Evolutionary conservation across 2,113 vertebrate species (phyloP), one percentile per base, ranked within the genome.

Genomic region (Genyomyrus donnyi): DNA sequence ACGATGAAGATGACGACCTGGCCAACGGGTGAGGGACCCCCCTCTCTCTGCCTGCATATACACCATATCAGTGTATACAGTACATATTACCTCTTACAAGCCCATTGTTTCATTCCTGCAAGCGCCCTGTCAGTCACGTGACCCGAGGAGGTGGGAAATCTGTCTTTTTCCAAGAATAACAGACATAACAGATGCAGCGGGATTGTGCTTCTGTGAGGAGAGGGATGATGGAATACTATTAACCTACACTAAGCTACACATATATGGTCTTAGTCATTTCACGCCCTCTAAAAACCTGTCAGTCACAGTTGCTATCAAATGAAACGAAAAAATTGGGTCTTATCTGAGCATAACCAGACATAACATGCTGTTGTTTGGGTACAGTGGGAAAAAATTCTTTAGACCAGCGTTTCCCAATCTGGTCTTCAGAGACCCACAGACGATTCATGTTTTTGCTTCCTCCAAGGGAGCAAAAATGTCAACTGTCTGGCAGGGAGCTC

Each of bases 1-100:
- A 98, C 15, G 95, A 98, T 0, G 98, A 99, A 5, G 97, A 98
- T 0, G 98, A 99, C 0, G 98, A 99, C 93, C 97, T 99, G 94
- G 98, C 97, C 42, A 99, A 98, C 0, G 97, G 98, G 98, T 99
- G 93, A 94, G 95, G 85, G 27, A 13, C 45, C 77, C 66, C 62
- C 42, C 66, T 15, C 19, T 10, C 24, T 13, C 83, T 77, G n/a
- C 35, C 58, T 89, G 8, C 50, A 24, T 53, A 27, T 27, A 11
- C 62, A 10, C 62, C 5, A 27, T 27, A 70, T 31, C 83, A 48
- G 1, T 46, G 42, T 27, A 48, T 46, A 3, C 39, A 21, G 39
- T 9, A 46, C 7, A 45, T 48, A 45, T 85, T 21, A 31, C 35
- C 31, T 19, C 31, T 39, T 15, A 17, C 3, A 77, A 77, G 31